Evolutionary conservation across 2,797 vertebrate genomes (phyloP), one percentile per base, ranked within the genome.

Genomic region (Triplophysa bombifrons): DNA sequence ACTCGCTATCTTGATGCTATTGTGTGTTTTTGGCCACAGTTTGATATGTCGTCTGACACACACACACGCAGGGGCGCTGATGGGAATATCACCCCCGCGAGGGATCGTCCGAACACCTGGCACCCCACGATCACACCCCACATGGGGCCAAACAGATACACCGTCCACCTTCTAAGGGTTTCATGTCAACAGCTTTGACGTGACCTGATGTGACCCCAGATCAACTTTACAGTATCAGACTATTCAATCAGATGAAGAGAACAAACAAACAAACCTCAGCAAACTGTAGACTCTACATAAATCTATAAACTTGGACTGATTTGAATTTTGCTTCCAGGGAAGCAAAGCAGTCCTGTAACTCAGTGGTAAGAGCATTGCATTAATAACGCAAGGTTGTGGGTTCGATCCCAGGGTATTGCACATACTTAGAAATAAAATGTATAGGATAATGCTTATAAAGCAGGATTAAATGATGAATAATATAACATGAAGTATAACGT

Each of bases 1-100:
- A 70, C 80, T 76, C 25, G 44, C n/a, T 70, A 56, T 70, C 80
- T 58, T 55, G 30, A 61, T 34, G 44, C 66, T 76, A 63, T 72
- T 75, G 80, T 76, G 27, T 25, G 13, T 74, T 63, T 63, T 51
- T 78, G 74, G 74, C 64, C 68, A 51, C 51, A 68, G 38, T 30
- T 3, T 68, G 51, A 60, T 38, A 68, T 58, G 74, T 30, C 44
- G 38, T 51, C 74, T 56, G 25, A 61, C 58, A 61, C 11, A 58
- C 9, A 55, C 53, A 48, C 68, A 25, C 68, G 0, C 48, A 14
- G 46, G 46, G 76, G 30, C 6, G 56, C 48, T 78, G 68, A 78
- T 46, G 30, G 48, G 58, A 65, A 4, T 17, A 46, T 65, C 48
- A 53, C 76, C 69, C 76, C 69, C 34, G 4, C 69, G 0, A 72